A percentile compares a stretch with the other conserved stretches of the same genome.
phyloP scores from a whole-genome alignment of 2,797 vertebrate genomes.

The Falco novaeseelandiae region DNA sequence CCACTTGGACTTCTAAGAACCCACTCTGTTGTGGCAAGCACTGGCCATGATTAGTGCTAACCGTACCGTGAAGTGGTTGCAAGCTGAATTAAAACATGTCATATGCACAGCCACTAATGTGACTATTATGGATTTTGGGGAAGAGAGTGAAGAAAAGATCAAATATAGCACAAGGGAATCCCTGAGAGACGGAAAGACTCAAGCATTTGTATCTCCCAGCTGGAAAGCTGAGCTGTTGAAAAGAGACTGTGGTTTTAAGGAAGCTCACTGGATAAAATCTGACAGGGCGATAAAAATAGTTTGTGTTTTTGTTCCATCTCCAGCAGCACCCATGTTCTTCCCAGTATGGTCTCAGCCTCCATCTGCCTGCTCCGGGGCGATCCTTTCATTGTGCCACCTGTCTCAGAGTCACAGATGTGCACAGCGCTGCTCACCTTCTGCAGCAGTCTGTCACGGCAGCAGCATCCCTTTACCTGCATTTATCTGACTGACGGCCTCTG shows the following conservation, averaged over 20 bases:
- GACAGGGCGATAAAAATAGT: constrained; percentile 82
- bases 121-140: background rate
- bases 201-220: constrained; percentile 59
- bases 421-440: constrained; percentile 43
- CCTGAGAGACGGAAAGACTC: constrained; percentile 27
- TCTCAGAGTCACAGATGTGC: constrained; percentile 70
- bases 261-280: constrained; percentile 77
- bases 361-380: constrained; percentile 77
- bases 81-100: constrained; percentile 28
- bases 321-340: constrained; percentile 79
- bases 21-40: background rate
- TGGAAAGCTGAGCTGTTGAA: constrained; percentile 76
- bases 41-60: constrained; percentile 31
- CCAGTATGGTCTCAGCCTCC: constrained; percentile 52
- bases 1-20: background rate
- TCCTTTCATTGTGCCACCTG: constrained; percentile 79
- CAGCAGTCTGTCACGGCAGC: background rate
- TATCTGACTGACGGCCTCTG: background rate
- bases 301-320: constrained; percentile 71
- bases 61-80: background rate
- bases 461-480: background rate
- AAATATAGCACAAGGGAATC: constrained; percentile 12
- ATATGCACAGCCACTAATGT: constrained; percentile 5
- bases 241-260: constrained; percentile 74
- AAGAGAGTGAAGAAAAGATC: constrained; percentile 7